phyloP scores from a whole-genome alignment of 2,113 vertebrate species.

The Cisticola juncidis region DNA sequence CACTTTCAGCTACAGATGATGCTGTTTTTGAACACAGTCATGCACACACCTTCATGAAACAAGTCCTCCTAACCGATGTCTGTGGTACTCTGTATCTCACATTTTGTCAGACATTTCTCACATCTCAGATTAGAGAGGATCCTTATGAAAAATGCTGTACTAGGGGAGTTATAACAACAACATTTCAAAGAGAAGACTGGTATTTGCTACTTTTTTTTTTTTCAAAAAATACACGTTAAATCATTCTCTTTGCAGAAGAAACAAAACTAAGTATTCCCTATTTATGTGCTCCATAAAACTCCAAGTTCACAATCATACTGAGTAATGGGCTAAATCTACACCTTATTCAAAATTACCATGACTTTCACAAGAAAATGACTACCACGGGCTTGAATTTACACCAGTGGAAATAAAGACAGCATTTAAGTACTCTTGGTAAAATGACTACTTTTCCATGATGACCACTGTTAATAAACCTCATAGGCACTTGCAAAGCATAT shows the following conservation, averaged over 20 bases:
- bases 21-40: accelerated
- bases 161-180: background rate
- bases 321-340: background rate
- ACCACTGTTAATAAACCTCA: background rate
- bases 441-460: background rate
- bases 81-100: background rate
- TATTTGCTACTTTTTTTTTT: background rate
- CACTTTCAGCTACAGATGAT: background rate
- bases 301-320: background rate
- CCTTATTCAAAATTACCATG: background rate
- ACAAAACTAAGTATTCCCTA: background rate
- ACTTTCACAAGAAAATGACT: background rate
- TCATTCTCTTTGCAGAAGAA: background rate
- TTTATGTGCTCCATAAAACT: background rate
- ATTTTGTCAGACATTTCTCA: background rate
- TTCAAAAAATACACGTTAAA: background rate
- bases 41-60: background rate
- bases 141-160: background rate
- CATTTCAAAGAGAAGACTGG: background rate
- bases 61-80: background rate
- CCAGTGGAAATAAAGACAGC: background rate
- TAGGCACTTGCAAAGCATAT: background rate
- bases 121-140: background rate
- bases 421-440: background rate
- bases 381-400: background rate